A percentile compares a stretch with the other conserved stretches of the same genome.
phyloP scores from a whole-genome alignment of 2,888 invertebrate genomes.

The Apeira syringaria region DNA sequence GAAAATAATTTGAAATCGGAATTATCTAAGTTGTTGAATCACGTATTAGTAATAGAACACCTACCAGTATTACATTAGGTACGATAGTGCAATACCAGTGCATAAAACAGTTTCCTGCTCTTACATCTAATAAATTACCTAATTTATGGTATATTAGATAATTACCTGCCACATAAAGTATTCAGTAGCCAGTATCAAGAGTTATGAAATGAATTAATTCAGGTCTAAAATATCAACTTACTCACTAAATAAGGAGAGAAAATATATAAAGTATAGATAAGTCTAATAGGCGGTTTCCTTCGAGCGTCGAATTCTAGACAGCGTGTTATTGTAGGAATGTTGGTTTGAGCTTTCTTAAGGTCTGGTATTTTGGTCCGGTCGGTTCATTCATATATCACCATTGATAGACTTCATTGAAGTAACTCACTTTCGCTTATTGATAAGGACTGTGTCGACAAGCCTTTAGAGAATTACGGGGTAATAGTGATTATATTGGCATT shows the following conservation, averaged over 20 bases:
- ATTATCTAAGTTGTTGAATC: not conserved
- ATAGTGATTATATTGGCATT: too few species aligned
- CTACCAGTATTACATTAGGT: not conserved
- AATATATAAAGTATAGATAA: slow-evolving; percentile 6
- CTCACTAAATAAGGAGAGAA: slow-evolving; percentile 13
- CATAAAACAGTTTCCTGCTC: slow-evolving; percentile 14
- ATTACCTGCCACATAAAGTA: slow-evolving; percentile 21
- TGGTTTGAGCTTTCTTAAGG: slow-evolving; percentile 14
- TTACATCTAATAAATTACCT: slow-evolving; percentile 11
- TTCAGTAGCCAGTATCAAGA: slow-evolving; percentile 12
- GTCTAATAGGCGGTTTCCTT: slow-evolving; percentile 14
- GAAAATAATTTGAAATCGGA: too few species aligned
- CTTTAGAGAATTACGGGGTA: not conserved
- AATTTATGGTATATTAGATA: slow-evolving; percentile 21
- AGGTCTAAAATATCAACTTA: not conserved
- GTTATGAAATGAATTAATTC: slow-evolving; percentile 15
- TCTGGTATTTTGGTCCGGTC: slow-evolving; percentile 13
- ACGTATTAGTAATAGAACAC: not conserved
- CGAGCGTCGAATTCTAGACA: slow-evolving; percentile 3
- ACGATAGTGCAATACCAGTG: slow-evolving; percentile 9
- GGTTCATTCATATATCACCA: slow-evolving; percentile 37
- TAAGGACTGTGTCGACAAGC: slow-evolving; percentile 21
- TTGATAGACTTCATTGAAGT: slow-evolving; percentile 46
- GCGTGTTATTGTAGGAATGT: slow-evolving; percentile 6
- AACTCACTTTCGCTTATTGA: slow-evolving; percentile 50